Conservation (phyloP, 2,113 vertebrate genomes). For the Cyanoramphus novaezelandiae region DNA sequence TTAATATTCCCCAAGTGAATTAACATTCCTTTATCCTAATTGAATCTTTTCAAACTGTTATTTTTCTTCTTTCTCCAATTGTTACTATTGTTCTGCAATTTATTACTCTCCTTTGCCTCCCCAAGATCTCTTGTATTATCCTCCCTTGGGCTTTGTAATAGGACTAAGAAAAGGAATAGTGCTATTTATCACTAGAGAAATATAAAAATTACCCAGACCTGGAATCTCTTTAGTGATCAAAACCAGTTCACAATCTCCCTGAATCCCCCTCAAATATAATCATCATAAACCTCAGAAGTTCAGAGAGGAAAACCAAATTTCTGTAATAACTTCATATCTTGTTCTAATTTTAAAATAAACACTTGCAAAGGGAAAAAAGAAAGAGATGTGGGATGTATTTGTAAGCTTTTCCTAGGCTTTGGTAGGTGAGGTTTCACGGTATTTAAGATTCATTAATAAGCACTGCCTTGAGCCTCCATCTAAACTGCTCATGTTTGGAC, state of each 20-base stretch:
- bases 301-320: neutral
- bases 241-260: neutral
- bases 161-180: neutral
- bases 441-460: neutral
- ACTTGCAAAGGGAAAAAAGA: accelerated
- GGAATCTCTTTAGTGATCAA: neutral
- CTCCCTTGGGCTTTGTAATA: neutral
- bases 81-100: neutral
- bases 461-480: neutral
- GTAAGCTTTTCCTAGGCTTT: neutral
- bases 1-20: neutral
- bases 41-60: neutral
- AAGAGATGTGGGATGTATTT: accelerated
- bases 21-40: neutral
- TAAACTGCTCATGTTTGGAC: neutral
- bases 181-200: neutral
- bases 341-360: neutral
- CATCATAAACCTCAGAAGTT: neutral
- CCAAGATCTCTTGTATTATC: neutral
- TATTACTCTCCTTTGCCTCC: neutral
- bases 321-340: neutral
- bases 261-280: neutral
- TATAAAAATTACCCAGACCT: neutral
- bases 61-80: neutral
- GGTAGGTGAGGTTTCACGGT: neutral